These are phyloP conservation scores for Sander lucioperca DNA, from an alignment of 2,113 vertebrate species.

Conservation along the genomic window DNA sequence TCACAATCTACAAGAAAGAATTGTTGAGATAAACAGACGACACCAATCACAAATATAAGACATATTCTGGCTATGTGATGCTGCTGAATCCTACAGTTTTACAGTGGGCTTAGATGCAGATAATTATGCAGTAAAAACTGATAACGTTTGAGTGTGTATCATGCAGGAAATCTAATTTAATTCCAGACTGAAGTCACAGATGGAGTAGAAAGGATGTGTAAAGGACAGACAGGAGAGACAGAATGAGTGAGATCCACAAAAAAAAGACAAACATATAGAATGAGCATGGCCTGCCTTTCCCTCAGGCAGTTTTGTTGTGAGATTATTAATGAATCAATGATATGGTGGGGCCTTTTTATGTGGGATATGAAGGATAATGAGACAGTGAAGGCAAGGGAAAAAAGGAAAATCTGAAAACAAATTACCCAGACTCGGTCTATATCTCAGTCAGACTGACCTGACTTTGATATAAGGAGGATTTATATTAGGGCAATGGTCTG, in stretches of 20 bases:
- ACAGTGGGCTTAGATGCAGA: neutral
- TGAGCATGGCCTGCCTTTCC: slow-evolving; percentile 86
- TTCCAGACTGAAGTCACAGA: slow-evolving; percentile 23
- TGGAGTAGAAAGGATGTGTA: slow-evolving; percentile 13
- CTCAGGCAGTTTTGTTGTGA: slow-evolving; percentile 71
- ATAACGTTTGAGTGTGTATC: slow-evolving; percentile 40
- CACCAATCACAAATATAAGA: neutral
- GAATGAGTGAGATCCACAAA: slow-evolving; percentile 37
- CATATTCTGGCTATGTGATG: neutral
- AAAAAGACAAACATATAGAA: slow-evolving; percentile 64
- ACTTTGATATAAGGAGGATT: slow-evolving; percentile 19
- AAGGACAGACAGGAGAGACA: slow-evolving; percentile 44
- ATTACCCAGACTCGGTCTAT: neutral
- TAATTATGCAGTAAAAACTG: slow-evolving; percentile 27
- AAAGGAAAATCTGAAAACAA: slow-evolving; percentile 11
- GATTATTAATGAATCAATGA: slow-evolving; percentile 41
- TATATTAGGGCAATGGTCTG: slow-evolving; percentile 17
- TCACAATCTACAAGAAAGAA: slow-evolving; percentile 88
- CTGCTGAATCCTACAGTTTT: neutral
- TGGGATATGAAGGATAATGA: slow-evolving; percentile 26
- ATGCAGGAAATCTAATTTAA: slow-evolving; percentile 55
- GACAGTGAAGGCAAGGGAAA: slow-evolving; percentile 1
- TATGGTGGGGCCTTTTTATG: slow-evolving; percentile 26
- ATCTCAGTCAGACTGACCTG: slow-evolving; percentile 18
- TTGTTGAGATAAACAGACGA: neutral